Conservation (phyloP, 2,888 invertebrate genomes). For the Sminthurides aquaticus region DNA sequence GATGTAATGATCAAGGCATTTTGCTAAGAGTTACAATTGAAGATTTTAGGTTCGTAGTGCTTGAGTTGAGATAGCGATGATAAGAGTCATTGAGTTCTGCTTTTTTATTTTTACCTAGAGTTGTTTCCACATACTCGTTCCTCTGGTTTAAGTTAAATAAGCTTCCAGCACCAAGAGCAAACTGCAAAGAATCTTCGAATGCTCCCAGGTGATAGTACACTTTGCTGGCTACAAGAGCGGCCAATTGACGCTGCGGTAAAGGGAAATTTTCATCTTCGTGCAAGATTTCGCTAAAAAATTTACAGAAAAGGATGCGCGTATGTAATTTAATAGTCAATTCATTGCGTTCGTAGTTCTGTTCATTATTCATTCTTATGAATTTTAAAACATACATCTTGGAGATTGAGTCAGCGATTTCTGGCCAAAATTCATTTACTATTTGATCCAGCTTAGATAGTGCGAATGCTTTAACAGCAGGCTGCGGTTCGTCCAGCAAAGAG, state of each 20-base stretch:
- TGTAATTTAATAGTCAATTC: slow-evolving; percentile 2
- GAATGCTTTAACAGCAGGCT: slow-evolving; percentile 86
- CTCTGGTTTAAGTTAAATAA: slow-evolving; percentile 90
- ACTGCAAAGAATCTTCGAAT: slow-evolving; percentile 93
- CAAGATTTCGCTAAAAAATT: slow-evolving; percentile 66
- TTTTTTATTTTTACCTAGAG: slow-evolving; percentile 58
- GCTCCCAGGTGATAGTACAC: slow-evolving; percentile 96
- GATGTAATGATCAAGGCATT: slow-evolving; percentile 95
- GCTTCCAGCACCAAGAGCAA: slow-evolving; percentile 90
- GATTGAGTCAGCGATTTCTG: slow-evolving; percentile 95
- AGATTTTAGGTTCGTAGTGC: not conserved
- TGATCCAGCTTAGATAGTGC: slow-evolving; percentile 84
- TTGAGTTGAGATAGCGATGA: too few species aligned
- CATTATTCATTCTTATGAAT: too few species aligned
- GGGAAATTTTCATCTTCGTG: slow-evolving; percentile 82
- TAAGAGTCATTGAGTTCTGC: not conserved
- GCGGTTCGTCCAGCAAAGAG: slow-evolving; percentile 88
- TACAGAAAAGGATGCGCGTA: too few species aligned
- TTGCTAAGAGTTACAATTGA: slow-evolving; percentile 54
- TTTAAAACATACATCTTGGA: slow-evolving; percentile 69
- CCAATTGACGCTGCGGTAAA: slow-evolving; percentile 72
- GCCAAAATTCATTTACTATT: slow-evolving; percentile 97
- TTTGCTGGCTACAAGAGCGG: slow-evolving; percentile 95
- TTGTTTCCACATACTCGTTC: slow-evolving; percentile 94
- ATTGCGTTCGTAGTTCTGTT: not conserved